phyloP scores from a whole-genome alignment of 1,140 invertebrate species.

The Solenopsis invicta region DNA sequence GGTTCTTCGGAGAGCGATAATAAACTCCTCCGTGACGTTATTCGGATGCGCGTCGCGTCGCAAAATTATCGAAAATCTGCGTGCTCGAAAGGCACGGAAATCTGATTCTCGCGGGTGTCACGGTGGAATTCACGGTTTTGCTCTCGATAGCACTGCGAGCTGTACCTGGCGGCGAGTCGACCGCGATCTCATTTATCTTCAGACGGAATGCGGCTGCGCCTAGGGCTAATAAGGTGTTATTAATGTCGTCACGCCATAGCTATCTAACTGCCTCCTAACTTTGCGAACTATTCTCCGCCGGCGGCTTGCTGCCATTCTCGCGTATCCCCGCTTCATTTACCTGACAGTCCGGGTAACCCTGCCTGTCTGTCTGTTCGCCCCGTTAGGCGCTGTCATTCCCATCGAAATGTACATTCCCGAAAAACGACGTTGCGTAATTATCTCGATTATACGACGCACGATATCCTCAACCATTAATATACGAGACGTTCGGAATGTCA shows the following conservation, averaged over 20 bases:
- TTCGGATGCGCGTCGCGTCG: not conserved
- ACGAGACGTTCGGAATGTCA: slow-evolving; percentile 11
- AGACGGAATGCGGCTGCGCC: slow-evolving; percentile 70
- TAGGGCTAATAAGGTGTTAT: slow-evolving; percentile 79
- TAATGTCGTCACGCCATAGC: slow-evolving; percentile 78
- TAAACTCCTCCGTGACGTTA: not conserved
- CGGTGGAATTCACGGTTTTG: slow-evolving; percentile 58
- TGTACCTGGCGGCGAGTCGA: slow-evolving; percentile 59
- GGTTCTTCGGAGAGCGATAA: not conserved
- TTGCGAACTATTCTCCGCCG: slow-evolving; percentile 76
- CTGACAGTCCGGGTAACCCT: slow-evolving; percentile 56
- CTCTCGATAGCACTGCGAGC: slow-evolving; percentile 43
- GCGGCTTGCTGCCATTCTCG: slow-evolving; percentile 45
- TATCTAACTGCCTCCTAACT: slow-evolving; percentile 76
- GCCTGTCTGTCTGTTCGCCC: slow-evolving; percentile 9
- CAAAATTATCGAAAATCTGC: slow-evolving; percentile 1
- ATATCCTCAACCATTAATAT: not conserved
- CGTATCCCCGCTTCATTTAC: slow-evolving; percentile 63
- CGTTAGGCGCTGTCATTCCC: slow-evolving; percentile 26
- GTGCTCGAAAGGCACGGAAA: slow-evolving; percentile 36
- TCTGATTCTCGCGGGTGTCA: slow-evolving; percentile 34
- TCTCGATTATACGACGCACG: slow-evolving; percentile 5
- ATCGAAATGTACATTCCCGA: slow-evolving; percentile 9
- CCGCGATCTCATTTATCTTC: slow-evolving; percentile 75
- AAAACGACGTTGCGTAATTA: slow-evolving; percentile 58